Base-by-base conservation (phyloP, 2,797 vertebrate genomes). In the Chromis chromis region DNA sequence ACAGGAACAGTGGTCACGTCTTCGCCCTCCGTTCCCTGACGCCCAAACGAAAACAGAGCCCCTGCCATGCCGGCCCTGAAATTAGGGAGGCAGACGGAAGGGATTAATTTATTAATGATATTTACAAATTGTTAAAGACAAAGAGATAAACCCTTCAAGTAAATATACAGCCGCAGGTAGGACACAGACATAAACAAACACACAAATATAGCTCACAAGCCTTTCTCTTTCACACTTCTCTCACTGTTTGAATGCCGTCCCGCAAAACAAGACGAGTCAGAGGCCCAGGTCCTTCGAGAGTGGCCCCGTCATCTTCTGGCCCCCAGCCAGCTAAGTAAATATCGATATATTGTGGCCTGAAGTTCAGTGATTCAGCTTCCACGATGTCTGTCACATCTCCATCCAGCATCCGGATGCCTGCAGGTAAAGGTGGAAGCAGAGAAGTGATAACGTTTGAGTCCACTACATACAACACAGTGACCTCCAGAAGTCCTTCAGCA, bases 41-140 rank as follows among this genome's bases (percentile, higher is more conserved):
- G 97, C 96, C 97, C 98, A 99, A 10, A 99, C 96, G 62, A 96
- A 99, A 68, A 99, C 91, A 7, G 97, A 99, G 66, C 98, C 98
- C 74, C 94, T 94, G 50, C 96, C 96, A 62, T 90, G 94, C 76
- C 98, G 94, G 16, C 98, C 92, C 93, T 94, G 73, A 70, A 63
- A 79, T 82, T 44, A 71, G 22, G 50, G 64, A 63, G 57, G 67
- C 60, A 77, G 58, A 74, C 19, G 44, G 75, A 67, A 46, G 63
- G 28, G 58, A 72, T 81, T 78, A 1, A 79, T 76, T 69, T 77
- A 79, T 74, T 74, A 59, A 87, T 79, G 80, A 61, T 81, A 68
- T 82, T 76, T 78, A 79, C 77, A 77, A 44, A 62, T 33, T 25
- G 58, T 74, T 76, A 57, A 70, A 49, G 46, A 76, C 16, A 31